phyloP scores from a whole-genome alignment of 2,797 vertebrate species.

The Carapus acus region DNA sequence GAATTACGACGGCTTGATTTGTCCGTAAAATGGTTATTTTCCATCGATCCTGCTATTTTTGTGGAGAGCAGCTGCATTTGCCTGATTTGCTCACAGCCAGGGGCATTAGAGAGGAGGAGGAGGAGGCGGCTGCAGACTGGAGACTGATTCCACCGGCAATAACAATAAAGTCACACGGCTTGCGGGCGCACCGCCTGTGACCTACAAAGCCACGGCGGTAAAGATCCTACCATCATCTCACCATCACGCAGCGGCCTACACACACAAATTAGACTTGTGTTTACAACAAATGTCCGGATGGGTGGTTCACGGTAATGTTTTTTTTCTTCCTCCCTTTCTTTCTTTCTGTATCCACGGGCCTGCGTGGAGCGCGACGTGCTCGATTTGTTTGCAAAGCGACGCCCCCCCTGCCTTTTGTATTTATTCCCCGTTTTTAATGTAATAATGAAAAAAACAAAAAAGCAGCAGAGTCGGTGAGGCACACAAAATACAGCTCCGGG shows the following conservation, averaged over 20 bases:
- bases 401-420: too few species aligned
- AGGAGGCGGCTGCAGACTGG: too few species aligned
- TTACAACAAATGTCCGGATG: neutral
- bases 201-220: constrained; percentile 15
- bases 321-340: too few species aligned
- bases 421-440: too few species aligned
- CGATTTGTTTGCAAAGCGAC: too few species aligned
- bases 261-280: neutral
- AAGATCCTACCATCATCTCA: constrained; percentile 17
- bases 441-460: neutral
- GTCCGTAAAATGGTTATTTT: too few species aligned
- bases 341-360: too few species aligned
- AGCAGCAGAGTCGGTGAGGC: constrained; percentile 43
- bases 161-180: constrained; percentile 34
- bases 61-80: too few species aligned
- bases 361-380: too few species aligned
- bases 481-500: constrained; percentile 21
- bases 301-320: neutral
- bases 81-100: neutral
- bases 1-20: too few species aligned
- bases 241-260: constrained; percentile 5
- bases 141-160: constrained; percentile 29
- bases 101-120: too few species aligned
- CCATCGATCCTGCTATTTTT: too few species aligned
- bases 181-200: constrained; percentile 34